Evolutionary conservation across 2,797 vertebrate genomes (phyloP), one percentile per base, ranked within the genome.

Genomic region (Cygnus olor): DNA sequence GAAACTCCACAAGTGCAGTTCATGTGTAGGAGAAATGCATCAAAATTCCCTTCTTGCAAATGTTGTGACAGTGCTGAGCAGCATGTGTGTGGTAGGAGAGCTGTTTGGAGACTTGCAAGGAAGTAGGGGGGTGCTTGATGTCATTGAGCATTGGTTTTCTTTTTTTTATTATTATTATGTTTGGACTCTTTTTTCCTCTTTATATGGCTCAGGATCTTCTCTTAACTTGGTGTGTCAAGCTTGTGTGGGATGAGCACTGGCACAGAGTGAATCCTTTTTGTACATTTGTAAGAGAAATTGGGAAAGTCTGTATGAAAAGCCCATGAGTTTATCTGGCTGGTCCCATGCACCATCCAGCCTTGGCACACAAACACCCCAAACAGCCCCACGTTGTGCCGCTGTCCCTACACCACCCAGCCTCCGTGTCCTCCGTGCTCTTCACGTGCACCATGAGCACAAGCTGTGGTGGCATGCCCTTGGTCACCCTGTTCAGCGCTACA

Each of bases 11-110:
- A 49, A 25, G 49, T 25, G 9, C 54, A 44, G 9, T 34, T 58
- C 18, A 3, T 2, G 1, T 58, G 14, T 38, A 14, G 16, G 68
- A 73, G 20, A 70, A 80, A 56, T 0, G 0, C 11, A 13, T 27
- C 47, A 44, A 57, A 71, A 68, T 30, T 36, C 21, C 9, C 25
- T 38, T 82, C 32, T 6, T 53, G 70, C 25, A 60, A 38, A 47
- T 8, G 20, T 5, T 0, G 0, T 73, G 38, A 7, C 47, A 51
- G 47, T 44, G 45, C 42, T 14, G 22, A 80, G 73, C 8, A 5
- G 14, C 1, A 1, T 28, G 27, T 47, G 7, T 25, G 10, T 42
- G 12, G 27, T 24, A 36, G n/a, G 44, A 85, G 47, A 86, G 9
- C 17, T 56, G 25, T 32, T 28, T 0, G 4, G 32, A 60, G 57